Evolutionary conservation across 2,888 invertebrate species (phyloP).

Genomic region (Pristionchus exspectatus): DNA sequence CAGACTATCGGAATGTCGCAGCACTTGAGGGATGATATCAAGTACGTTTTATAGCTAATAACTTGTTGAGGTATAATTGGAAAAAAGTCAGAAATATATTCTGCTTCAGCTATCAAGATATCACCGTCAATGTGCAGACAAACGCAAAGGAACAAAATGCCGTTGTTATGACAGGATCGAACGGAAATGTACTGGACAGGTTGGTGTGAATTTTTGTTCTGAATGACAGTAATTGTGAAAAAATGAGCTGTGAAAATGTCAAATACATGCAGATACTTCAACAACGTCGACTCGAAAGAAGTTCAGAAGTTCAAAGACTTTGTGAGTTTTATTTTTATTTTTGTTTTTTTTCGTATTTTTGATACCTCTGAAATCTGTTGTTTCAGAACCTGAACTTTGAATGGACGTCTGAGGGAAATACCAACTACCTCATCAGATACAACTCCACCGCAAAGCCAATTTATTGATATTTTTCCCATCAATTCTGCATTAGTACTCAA

Average conservation of each 20-base stretch:
- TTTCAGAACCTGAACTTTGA: neutral
- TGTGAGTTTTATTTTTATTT: neutral
- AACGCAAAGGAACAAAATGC: neutral
- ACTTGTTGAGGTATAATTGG: neutral
- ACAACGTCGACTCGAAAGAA: neutral
- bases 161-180: neutral
- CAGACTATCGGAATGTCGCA: neutral
- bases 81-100: neutral
- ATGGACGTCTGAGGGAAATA: neutral
- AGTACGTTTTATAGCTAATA: too few relatives aligned
- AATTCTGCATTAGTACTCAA: too few relatives aligned
- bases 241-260: too few relatives aligned
- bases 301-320: neutral
- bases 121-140: neutral
- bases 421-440: slow-evolving; percentile 10
- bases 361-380: too few relatives aligned
- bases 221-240: too few relatives aligned
- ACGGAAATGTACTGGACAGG: neutral
- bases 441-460: neutral
- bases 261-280: neutral
- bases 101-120: neutral
- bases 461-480: neutral
- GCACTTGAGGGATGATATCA: neutral
- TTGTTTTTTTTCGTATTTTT: too few relatives aligned
- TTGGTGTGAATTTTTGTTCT: neutral